phyloP scores from a whole-genome alignment of 2,113 vertebrate genomes.

The Amia ocellicauda region DNA sequence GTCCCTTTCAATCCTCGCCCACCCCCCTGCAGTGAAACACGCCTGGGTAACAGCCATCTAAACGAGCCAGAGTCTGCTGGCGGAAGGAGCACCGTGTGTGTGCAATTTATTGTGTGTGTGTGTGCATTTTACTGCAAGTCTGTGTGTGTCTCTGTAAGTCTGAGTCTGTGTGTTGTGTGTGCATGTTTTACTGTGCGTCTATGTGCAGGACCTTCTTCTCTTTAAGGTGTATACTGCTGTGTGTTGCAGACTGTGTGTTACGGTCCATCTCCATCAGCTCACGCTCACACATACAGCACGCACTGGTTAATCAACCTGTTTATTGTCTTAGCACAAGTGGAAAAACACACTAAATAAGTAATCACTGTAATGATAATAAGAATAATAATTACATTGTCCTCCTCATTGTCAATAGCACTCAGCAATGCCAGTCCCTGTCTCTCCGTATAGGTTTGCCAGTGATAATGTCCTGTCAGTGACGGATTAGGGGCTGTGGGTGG shows the following conservation, averaged over 20 bases:
- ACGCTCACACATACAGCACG: neutral
- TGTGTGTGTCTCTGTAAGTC: neutral
- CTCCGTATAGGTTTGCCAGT: too few species aligned
- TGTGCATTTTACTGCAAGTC: neutral
- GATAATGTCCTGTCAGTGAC: too few species aligned
- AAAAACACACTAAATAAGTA: slow-evolving; percentile 31
- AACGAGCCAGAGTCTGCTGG: slow-evolving; percentile 50
- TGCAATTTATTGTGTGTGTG: slow-evolving; percentile 13
- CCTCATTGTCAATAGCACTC: too few species aligned
- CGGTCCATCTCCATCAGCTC: neutral
- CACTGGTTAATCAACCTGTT: neutral
- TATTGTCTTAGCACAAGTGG: slow-evolving; percentile 23
- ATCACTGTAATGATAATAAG: slow-evolving; percentile 8
- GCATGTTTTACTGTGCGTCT: neutral
- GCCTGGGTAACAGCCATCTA: slow-evolving; percentile 30
- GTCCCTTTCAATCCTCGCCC: slow-evolving; percentile 55
- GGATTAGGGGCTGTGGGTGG: too few species aligned
- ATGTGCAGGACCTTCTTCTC: neutral
- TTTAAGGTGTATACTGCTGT: neutral
- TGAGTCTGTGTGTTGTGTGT: neutral
- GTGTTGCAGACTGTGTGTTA: neutral
- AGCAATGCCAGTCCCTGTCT: too few species aligned
- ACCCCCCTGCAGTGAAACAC: slow-evolving; percentile 37
- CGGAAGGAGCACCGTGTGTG: slow-evolving; percentile 43
- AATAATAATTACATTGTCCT: slow-evolving; percentile 24